Conservation (phyloP, 2,888 invertebrate species). For the Junonia oenone region DNA sequence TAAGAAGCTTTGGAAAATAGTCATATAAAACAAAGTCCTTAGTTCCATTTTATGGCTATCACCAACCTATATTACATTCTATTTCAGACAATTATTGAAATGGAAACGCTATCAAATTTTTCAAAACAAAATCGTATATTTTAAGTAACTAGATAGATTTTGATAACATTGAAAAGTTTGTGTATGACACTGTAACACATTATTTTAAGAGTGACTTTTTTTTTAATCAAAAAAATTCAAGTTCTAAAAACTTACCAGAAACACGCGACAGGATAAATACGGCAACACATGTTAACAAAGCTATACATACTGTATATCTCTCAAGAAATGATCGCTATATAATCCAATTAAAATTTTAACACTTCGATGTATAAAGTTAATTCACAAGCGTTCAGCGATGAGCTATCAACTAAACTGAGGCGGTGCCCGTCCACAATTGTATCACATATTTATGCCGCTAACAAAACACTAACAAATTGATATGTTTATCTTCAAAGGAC, state of each 20-base stretch:
- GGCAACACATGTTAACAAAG: not conserved
- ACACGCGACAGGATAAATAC: not conserved
- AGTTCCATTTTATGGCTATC: too few species aligned
- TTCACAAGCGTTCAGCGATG: conserved; percentile 48
- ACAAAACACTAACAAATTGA: conserved; percentile 79
- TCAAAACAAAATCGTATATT: too few species aligned
- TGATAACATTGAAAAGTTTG: too few species aligned
- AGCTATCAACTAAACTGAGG: conserved; percentile 61
- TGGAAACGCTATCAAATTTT: too few species aligned
- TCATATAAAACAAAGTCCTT: too few species aligned
- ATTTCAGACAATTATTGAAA: too few species aligned
- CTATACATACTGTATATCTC: too few species aligned
- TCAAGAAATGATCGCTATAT: not conserved
- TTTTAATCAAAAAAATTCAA: not conserved
- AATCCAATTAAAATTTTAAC: conserved; percentile 8
- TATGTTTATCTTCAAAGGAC: conserved; percentile 77
- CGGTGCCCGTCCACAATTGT: conserved; percentile 55
- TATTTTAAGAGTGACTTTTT: not conserved
- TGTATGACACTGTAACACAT: not conserved
- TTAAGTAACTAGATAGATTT: too few species aligned
- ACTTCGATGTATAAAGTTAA: conserved; percentile 34
- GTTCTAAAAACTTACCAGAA: not conserved
- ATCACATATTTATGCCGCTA: conserved; percentile 64
- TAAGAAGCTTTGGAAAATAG: too few species aligned
- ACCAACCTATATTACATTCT: too few species aligned